Base-by-base conservation (phyloP, 1,140 invertebrate species). In the Pachypeltis micranthus region DNA sequence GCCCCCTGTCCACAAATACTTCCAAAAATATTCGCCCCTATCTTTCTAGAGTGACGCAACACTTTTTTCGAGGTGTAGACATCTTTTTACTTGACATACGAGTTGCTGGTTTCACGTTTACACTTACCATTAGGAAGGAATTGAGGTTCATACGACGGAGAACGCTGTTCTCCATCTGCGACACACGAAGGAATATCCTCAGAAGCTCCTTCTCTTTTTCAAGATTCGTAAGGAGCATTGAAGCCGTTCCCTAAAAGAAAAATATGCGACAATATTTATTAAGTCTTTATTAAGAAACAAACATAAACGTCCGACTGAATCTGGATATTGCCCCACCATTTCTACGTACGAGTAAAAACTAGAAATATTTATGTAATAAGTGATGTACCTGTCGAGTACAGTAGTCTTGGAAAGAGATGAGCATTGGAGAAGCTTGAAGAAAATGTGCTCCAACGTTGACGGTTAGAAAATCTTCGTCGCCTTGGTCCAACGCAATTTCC, bases 171-270 rank as follows among this genome's bases (percentile, higher is more conserved):
- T 98, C 93, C 88, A 95, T 94, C 77, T 96, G 94, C 0, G 92
- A 96, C 19, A 95, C 94, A 72, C 90, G 85, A 10, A 98, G 78
- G 73, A 97, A 98, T 74, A 96, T 94, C 71, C 92, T 80, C 27
- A 97, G 77, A 26, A 98, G 80, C 74, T 97, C 93, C 73, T 95
- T 95, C 69, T 98, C 93, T 75, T 94, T 95, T 73, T 96, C 92
- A 25, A 96, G 77, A 73, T 91, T 91, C 59, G 93, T 88, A 63
- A 98, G 74, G 2, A 96, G 77, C 54, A 93, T 75, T 60, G 91
- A 90, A n/a, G 93, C 92, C 55, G 85, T 82, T 26, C 90, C 91
- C 82, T 96, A 85, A n/a, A n/a, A n/a, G n/a, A n/a, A n/a, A n/a
- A n/a, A n/a, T n/a, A n/a, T n/a, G n/a, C n/a, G n/a, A n/a, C n/a